Base-by-base conservation (phyloP, 2,888 invertebrate species). In the Meliscaeva auricollis region DNA sequence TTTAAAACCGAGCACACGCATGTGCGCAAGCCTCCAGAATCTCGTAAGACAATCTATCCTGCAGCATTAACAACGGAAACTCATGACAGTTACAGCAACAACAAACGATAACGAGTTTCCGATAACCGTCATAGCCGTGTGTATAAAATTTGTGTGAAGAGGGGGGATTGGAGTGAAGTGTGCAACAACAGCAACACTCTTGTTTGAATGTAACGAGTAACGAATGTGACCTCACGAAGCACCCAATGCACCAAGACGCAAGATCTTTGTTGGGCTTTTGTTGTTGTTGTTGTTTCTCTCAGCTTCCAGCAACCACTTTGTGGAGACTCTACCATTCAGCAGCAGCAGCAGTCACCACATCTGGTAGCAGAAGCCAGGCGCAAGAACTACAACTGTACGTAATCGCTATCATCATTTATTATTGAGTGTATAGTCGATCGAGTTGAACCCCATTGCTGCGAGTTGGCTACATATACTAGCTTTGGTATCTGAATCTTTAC, bases 161-260 rank as follows among this genome's bases (percentile, higher is more conserved):
- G 11, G 38, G 38, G 11, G 11, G 13, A 6, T 38, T 7, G 38
- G 9, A 38, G 2, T 38, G 38, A 38, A 22, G 72, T 58, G 54
- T 15, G 35, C 30, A 58, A 50, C 20, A 48, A 56, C 58, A 72
- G 41, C 52, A 80, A 81, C 73, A 77, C 78, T 76, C 60, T 60
- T 73, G 66, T 72, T 46, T 69, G 60, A 73, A 50, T 46, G 60
- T 73, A 56, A 81, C 62, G 50, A 73, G 68, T 54, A 81, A 77
- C 85, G 76, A 85, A 81, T 85, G 76, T 85, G 85, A 85, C 85
- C 85, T 85, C 85, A 85, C 85, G 85, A 81, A 80, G 76, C 73
- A 76, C 80, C 76, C 72, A 80, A 68, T 73, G 77, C 73, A 76
- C 72, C 48, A 64, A 72, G 77, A 77, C 69, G 73, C 81, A 80